phyloP scores from a whole-genome alignment of 1,140 invertebrate genomes.

The Macrostomum lignano region DNA sequence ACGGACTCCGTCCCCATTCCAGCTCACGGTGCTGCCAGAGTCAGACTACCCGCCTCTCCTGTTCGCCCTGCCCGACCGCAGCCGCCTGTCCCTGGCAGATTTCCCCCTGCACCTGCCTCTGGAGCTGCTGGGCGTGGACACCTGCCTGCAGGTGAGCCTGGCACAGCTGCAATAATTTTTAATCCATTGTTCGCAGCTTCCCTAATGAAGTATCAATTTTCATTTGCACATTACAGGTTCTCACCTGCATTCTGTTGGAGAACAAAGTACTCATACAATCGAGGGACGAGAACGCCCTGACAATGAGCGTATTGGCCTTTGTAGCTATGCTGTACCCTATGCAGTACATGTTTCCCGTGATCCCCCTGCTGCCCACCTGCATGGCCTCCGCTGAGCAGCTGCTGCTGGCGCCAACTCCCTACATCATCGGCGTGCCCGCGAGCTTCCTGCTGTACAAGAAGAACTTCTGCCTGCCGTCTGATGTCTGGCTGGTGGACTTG shows the following conservation, averaged over 20 bases:
- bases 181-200: too few species aligned
- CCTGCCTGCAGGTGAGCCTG: too few species aligned
- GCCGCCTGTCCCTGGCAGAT: constrained; percentile 67
- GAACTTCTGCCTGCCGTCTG: constrained; percentile 73
- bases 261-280: constrained; percentile 79
- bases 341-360: constrained; percentile 99
- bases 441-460: constrained; percentile 81
- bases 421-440: constrained; percentile 83
- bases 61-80: constrained; percentile 78
- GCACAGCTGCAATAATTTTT: too few species aligned
- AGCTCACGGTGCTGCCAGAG: too few species aligned
- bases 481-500: constrained; percentile 87
- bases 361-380: constrained; percentile 84
- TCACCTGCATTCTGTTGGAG: constrained; percentile 77
- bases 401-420: constrained; percentile 70
- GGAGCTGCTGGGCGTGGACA: constrained; percentile 80
- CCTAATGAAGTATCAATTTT: too few species aligned
- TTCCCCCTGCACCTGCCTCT: constrained; percentile 88
- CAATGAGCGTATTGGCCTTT: constrained; percentile 96
- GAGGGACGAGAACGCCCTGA: constrained; percentile 84
- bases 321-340: constrained; percentile 91
- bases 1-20: too few species aligned
- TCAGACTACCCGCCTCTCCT: too few species aligned
- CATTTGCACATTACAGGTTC: too few species aligned
- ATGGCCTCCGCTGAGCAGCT: constrained; percentile 89